Evolutionary conservation across 2,888 invertebrate genomes (phyloP).

Genomic region (Idaea biselata): DNA sequence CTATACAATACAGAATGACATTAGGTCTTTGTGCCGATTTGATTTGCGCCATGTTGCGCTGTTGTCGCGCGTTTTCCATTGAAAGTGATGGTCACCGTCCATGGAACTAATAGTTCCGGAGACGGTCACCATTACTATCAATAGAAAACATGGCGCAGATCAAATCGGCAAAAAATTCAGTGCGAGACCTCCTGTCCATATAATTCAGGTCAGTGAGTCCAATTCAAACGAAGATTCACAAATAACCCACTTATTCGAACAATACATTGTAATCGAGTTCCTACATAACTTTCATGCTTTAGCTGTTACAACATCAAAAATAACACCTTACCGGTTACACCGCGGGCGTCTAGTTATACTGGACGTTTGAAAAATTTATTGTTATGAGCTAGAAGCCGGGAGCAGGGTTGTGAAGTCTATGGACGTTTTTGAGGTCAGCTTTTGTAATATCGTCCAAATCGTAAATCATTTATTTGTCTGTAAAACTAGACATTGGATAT

Average conservation of each 20-base stretch:
- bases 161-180: too few species aligned
- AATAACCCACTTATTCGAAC: slow-evolving; percentile 8
- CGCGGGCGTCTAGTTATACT: slow-evolving; percentile 42
- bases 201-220: too few species aligned
- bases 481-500: background rate
- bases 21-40: too few species aligned
- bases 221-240: background rate
- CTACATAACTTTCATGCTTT: slow-evolving; percentile 25
- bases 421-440: background rate
- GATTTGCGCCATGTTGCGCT: too few species aligned
- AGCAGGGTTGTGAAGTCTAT: background rate
- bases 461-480: background rate
- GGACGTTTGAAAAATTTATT: slow-evolving; percentile 38
- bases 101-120: too few species aligned
- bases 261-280: slow-evolving; percentile 3
- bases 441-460: background rate
- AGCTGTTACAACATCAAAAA: slow-evolving; percentile 47
- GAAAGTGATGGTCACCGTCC: too few species aligned
- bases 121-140: too few species aligned
- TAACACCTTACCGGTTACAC: slow-evolving; percentile 48
- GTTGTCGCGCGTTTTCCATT: too few species aligned
- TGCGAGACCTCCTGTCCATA: too few species aligned
- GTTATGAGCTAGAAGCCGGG: slow-evolving; percentile 27
- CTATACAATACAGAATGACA: too few species aligned
- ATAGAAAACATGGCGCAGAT: too few species aligned